These are phyloP conservation scores for Notoglanidium macrostoma DNA, from an alignment of 2,797 vertebrate genomes.

Conservation along the genomic window DNA sequence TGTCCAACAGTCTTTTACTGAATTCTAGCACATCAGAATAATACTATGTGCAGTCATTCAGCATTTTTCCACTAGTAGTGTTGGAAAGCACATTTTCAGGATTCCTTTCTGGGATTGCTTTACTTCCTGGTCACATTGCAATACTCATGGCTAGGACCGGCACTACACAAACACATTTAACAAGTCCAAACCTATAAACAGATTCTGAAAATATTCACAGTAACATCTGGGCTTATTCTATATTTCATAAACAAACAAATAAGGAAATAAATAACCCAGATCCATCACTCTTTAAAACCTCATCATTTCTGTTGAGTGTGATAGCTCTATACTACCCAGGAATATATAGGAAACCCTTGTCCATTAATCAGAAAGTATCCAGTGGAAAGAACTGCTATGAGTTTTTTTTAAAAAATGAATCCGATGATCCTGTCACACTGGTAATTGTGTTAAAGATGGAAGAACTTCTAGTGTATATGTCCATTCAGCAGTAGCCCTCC, in stretches of 20 bases:
- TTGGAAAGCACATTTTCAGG: not conserved
- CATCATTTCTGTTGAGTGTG: not conserved
- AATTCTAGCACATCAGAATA: not conserved
- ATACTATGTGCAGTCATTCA: not conserved
- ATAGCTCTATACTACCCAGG: not conserved
- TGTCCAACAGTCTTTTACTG: not conserved
- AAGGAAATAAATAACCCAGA: not conserved
- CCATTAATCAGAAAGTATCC: conserved; percentile 15
- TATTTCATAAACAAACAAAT: not conserved
- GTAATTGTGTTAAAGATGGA: not conserved
- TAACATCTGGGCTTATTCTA: not conserved
- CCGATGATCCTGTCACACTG: not conserved
- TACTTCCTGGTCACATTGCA: not conserved
- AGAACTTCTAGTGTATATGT: conserved; percentile 32
- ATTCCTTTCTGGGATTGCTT: not conserved
- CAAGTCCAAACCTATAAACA: not conserved
- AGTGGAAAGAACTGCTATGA: not conserved
- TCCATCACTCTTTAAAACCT: not conserved
- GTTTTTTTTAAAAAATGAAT: not conserved
- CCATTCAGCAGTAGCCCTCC: conserved; percentile 32
- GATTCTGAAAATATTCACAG: not conserved
- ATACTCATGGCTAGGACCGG: not conserved
- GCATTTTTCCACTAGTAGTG: not conserved
- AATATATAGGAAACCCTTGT: conserved; percentile 10
- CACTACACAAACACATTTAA: not conserved